A percentile compares a stretch with the other conserved stretches of the same genome.
Conservation (phyloP, 2,113 vertebrate genomes). For the Lepidothrix coronata region DNA sequence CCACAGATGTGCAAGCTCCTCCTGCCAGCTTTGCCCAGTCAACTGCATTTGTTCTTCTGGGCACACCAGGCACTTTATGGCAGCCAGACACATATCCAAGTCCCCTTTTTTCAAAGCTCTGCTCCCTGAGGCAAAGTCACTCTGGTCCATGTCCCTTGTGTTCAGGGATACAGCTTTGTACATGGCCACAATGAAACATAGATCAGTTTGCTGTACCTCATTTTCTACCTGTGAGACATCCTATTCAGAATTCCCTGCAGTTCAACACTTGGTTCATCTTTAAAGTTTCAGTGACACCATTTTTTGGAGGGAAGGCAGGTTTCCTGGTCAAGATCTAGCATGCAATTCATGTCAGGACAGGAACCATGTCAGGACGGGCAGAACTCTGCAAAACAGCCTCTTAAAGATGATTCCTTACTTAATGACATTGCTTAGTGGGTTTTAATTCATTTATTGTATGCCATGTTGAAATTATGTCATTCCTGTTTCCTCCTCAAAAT, state of each 20-base stretch:
- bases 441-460: not conserved
- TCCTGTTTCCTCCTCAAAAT: conserved; percentile 3
- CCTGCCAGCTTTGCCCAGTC: not conserved
- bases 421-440: not conserved
- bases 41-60: not conserved
- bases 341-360: not conserved
- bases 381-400: not conserved
- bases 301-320: not conserved
- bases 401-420: not conserved
- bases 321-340: not conserved
- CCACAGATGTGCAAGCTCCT: not conserved
- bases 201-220: not conserved
- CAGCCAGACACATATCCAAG: not conserved
- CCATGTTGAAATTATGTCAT: not conserved
- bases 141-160: not conserved
- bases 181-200: not conserved
- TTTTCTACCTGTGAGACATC: not conserved
- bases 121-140: not conserved
- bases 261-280: not conserved
- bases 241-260: not conserved
- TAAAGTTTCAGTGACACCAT: not conserved
- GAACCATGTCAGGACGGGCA: not conserved
- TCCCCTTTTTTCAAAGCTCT: not conserved
- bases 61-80: not conserved
- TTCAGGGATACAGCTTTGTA: not conserved